Evolutionary conservation across 2,888 invertebrate species (phyloP), one percentile per base, ranked within the genome.

Genomic region (Platycheirus rosarum): DNA sequence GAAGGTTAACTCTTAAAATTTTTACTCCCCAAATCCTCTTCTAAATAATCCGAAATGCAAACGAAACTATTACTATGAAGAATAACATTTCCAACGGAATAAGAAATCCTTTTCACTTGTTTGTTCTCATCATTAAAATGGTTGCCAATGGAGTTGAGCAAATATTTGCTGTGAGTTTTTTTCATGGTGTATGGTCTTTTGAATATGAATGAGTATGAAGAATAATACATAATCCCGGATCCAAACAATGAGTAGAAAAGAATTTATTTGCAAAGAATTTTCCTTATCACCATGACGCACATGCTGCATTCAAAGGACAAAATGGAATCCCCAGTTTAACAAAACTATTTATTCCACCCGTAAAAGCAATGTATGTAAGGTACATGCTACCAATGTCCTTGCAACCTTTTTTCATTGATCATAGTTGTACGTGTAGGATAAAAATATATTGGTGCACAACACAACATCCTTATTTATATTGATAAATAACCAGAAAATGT

Each of bases 251-350:
- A 16, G 20, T 2, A 42, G 57, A 7, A 66, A 66, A 65, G 5
- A 35, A 53, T 35, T 60, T 35, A 14, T 62, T 68, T 40, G 23
- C 35, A 53, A 62, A 29, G 13, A 60, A 75, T 18, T 55, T 14
- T n/a, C 55, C 48, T 76, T 48, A 63, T 62, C 48, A 69, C 32
- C 29, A 44, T 11, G 35, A 55, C 53, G 35, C 46, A 23, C 32
- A 76, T 63, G 16, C 29, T 63, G 40, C 69, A 62, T 48, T 9
- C 20, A 18, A 63, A 69, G 32, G 35, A 14, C n/a, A 48, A 16
- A 68, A 46, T 29, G 53, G 46, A 40, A 42, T 69, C 69, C 55
- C 26, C 35, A 37, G 69, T 60, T 46, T 51, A 37, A 35, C 40
- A 14, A 26, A 14, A 20, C 32, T 51, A 35, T 49, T n/a, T 49